These are phyloP conservation scores for Phasianus colchicus DNA, from an alignment of 2,113 vertebrate genomes.

Conservation along the genomic window DNA sequence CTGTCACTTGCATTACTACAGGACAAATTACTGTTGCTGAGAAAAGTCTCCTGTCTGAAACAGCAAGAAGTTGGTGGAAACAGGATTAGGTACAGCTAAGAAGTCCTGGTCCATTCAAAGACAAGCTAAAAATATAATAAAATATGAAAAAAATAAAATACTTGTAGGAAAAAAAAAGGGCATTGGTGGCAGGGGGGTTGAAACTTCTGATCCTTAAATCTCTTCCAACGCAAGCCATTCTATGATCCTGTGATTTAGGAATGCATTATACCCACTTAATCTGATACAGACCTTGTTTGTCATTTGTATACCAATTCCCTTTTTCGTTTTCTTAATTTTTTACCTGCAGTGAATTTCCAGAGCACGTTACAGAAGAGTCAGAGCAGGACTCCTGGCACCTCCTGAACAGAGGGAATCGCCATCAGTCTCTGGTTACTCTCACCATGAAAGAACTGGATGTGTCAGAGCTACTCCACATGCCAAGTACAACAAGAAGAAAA, in stretches of 20 bases:
- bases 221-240: no score
- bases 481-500: neutral
- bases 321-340: no score
- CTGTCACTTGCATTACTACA: neutral
- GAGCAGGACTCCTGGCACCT: neutral
- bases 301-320: neutral
- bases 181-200: no score
- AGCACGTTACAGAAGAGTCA: neutral
- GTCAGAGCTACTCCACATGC: neutral
- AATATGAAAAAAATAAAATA: neutral
- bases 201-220: no score
- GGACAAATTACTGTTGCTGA: neutral
- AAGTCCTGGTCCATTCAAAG: neutral
- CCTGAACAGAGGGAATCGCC: conserved; percentile 7
- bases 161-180: neutral
- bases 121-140: neutral
- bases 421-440: neutral
- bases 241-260: no score
- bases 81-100: neutral
- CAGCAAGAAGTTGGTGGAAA: neutral
- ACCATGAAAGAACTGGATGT: neutral
- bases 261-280: neutral
- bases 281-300: neutral
- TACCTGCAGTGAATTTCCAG: neutral
- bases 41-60: neutral